phyloP scores from a whole-genome alignment of 2,113 vertebrate species.

The Oreochromis spilurus region DNA sequence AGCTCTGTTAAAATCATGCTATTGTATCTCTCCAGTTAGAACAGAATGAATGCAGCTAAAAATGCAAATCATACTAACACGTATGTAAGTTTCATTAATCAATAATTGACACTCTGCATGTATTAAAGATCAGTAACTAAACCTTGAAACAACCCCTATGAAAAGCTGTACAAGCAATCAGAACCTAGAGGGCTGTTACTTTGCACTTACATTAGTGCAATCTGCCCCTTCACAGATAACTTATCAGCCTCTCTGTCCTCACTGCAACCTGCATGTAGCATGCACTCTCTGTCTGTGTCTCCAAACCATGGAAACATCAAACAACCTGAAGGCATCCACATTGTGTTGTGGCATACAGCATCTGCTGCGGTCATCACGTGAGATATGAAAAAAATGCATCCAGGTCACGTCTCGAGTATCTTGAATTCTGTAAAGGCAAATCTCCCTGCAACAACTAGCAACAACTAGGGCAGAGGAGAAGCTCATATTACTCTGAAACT shows the following conservation, averaged over 20 bases:
- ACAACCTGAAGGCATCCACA: neutral
- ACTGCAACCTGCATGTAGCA: neutral
- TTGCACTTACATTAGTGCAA: slow-evolving; percentile 13
- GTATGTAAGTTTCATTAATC: neutral
- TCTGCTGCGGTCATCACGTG: neutral
- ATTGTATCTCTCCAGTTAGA: neutral
- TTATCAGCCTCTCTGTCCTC: slow-evolving; percentile 11
- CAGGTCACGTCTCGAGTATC: neutral
- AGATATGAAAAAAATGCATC: neutral
- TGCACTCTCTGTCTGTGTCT: neutral
- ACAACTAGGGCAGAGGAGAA: neutral
- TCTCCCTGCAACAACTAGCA: neutral
- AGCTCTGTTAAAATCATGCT: neutral
- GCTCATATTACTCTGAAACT: neutral
- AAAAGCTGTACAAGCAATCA: neutral
- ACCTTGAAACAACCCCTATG: neutral
- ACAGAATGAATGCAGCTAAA: neutral
- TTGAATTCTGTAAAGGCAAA: neutral
- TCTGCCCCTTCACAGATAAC: slow-evolving; percentile 12
- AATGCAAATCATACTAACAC: neutral
- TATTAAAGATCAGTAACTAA: neutral
- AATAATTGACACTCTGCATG: neutral
- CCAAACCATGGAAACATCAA: neutral
- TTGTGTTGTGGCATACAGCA: neutral
- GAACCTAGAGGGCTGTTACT: slow-evolving; percentile 7